Evolutionary conservation across 2,113 vertebrate genomes (phyloP).

Genomic region (Rutilus rutilus): DNA sequence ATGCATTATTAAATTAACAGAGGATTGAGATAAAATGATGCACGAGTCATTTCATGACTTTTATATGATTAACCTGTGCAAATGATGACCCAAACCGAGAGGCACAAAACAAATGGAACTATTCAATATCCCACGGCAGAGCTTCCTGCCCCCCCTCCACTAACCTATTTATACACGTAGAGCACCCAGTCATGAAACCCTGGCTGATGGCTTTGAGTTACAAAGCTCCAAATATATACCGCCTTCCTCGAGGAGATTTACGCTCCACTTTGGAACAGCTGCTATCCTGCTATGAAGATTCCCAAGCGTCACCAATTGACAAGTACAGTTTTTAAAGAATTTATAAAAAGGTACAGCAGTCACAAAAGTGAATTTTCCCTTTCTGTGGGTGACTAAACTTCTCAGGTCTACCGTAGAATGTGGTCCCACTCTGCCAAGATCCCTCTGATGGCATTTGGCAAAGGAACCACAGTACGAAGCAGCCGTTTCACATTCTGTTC

Average conservation of each 20-base stretch:
- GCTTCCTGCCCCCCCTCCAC: conserved; percentile 61
- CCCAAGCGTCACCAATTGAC: background rate
- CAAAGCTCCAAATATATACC: conserved; percentile 77
- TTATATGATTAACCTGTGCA: conserved; percentile 1
- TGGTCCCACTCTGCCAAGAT: conserved; percentile 12
- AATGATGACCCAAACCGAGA: background rate
- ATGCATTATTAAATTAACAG: background rate
- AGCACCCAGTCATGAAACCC: conserved; percentile 56
- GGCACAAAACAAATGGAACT: conserved; percentile 10
- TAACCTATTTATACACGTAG: conserved; percentile 69
- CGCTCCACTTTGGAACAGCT: conserved; percentile 70
- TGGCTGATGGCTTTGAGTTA: conserved; percentile 69
- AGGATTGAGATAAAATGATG: background rate
- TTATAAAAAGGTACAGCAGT: background rate
- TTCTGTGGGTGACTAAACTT: background rate
- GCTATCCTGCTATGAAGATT: conserved; percentile 67
- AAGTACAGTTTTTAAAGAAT: background rate
- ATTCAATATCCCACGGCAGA: conserved; percentile 56
- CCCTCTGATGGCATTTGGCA: conserved; percentile 48
- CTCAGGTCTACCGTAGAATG: background rate
- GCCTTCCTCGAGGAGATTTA: conserved; percentile 61
- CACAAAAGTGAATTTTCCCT: background rate
- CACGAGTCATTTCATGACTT: background rate
- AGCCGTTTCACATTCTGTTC: conserved; percentile 33
- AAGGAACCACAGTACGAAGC: conserved; percentile 22